Conservation (phyloP, 2,113 vertebrate species). For the Oxyura jamaicensis region DNA sequence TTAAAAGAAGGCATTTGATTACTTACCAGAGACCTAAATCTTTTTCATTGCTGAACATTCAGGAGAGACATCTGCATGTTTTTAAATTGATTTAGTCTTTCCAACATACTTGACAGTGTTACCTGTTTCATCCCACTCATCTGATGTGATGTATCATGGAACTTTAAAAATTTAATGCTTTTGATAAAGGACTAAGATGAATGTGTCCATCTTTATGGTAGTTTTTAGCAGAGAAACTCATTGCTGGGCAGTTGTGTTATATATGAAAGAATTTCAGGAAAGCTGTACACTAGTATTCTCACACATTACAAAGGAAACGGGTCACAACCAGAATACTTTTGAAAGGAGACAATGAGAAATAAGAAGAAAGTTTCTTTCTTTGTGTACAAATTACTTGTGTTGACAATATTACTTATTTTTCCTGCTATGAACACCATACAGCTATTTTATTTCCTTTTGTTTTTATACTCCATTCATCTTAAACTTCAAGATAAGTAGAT, state of each 20-base stretch:
- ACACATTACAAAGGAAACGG: neutral
- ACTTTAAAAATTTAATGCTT: neutral
- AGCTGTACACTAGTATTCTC: neutral
- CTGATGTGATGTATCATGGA: neutral
- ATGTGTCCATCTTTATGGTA: neutral
- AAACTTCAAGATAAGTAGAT: neutral
- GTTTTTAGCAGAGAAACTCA: neutral
- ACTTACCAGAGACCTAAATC: neutral
- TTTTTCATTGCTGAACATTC: neutral
- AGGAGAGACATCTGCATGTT: neutral
- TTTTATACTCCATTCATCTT: neutral
- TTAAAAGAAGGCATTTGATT: neutral
- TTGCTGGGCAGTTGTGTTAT: neutral
- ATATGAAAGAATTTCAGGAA: neutral
- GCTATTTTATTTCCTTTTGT: neutral
- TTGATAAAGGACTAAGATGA: neutral
- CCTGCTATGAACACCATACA: accelerated
- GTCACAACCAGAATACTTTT: neutral
- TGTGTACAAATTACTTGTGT: neutral
- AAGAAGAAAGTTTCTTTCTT: neutral
- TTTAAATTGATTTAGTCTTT: neutral
- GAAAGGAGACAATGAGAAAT: neutral
- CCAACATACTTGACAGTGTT: neutral
- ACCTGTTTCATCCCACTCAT: neutral
- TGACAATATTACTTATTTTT: neutral